phyloP scores from a whole-genome alignment of 1,140 invertebrate genomes.

The Geopemphigus sp. region DNA sequence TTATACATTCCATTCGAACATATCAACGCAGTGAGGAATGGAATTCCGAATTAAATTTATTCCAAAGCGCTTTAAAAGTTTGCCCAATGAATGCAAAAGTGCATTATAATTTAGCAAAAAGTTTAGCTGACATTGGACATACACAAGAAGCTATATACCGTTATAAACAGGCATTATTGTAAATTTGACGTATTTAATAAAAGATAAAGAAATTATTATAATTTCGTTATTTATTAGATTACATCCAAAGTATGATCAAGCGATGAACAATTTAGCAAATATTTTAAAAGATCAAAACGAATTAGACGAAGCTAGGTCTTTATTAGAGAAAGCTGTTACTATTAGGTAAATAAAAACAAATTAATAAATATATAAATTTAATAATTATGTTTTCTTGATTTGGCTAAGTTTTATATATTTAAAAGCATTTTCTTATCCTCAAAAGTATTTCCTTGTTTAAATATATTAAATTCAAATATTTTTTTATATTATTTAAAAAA shows the following conservation, averaged over 20 bases:
- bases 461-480: too few species aligned
- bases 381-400: too few species aligned
- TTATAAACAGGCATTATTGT: constrained; percentile 77
- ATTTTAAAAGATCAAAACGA: constrained; percentile 77
- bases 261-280: constrained; percentile 96
- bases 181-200: constrained; percentile 47
- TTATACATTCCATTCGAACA: constrained; percentile 64
- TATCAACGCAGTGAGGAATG: constrained; percentile 74
- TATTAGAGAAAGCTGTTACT: constrained; percentile 71
- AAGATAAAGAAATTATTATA: constrained; percentile 6
- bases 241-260: constrained; percentile 89
- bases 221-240: constrained; percentile 61
- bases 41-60: constrained; percentile 72
- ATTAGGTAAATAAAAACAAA: constrained; percentile 56
- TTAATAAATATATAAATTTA: too few species aligned
- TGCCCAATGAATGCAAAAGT: constrained; percentile 92
- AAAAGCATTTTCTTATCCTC: too few species aligned
- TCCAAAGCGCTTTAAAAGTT: constrained; percentile 69
- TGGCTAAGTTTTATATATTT: too few species aligned
- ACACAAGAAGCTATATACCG: constrained; percentile 67
- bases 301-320: constrained; percentile 70
- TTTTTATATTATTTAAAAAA: too few species aligned
- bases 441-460: too few species aligned
- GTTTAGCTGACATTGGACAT: constrained; percentile 70
- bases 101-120: constrained; percentile 91